A percentile compares a stretch with the other conserved stretches of the same genome.
These are phyloP conservation scores for Sula dactylatra DNA, from an alignment of 2,113 vertebrate genomes.

Conservation along the genomic window DNA sequence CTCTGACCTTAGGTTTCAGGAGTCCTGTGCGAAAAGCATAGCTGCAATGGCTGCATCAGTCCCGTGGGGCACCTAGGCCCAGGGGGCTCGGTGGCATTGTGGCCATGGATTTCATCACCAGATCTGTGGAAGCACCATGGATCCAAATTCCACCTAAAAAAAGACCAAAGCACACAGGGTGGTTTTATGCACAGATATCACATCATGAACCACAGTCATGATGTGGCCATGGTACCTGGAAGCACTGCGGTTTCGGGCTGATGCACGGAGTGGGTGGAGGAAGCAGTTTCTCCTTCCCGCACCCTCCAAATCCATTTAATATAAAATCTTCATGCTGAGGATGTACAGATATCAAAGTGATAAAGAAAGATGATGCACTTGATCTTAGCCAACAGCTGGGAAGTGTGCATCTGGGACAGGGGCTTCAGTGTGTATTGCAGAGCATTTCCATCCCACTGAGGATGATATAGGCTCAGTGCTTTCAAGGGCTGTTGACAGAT, in stretches of 20 bases:
- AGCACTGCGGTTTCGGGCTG: neutral
- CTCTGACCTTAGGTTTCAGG: neutral
- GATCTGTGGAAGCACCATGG: neutral
- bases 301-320: neutral
- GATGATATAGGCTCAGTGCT: neutral
- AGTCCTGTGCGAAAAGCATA: neutral
- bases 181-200: neutral
- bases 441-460: neutral
- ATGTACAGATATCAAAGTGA: neutral
- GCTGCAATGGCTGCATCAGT: neutral
- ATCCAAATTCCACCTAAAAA: neutral
- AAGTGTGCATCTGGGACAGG: neutral
- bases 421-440: neutral
- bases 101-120: neutral
- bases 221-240: neutral
- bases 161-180: neutral
- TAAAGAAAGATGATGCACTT: neutral
- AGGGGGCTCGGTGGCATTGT: fast-evolving
- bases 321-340: neutral
- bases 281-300: neutral
- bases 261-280: neutral
- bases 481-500: neutral
- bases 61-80: neutral
- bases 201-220: fast-evolving
- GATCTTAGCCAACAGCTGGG: neutral